Percentiles rank a stretch among this genome's conserved stretches.
Conservation (phyloP, 2,113 vertebrate species). For the Cynocephalus volans region DNA sequence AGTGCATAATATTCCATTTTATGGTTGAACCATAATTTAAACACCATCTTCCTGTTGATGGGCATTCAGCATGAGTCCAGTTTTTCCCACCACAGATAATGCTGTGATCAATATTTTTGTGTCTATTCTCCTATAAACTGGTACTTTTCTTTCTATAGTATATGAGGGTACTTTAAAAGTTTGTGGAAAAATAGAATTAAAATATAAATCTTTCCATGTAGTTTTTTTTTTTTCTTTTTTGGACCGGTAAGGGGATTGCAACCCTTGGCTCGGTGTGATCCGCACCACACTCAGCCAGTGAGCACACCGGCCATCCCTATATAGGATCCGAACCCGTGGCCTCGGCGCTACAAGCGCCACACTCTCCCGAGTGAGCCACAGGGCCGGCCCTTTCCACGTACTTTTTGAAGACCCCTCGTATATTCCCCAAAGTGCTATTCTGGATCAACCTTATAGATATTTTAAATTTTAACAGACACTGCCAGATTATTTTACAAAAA, state of each 20-base stretch:
- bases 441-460: background rate
- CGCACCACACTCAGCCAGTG: too few species aligned
- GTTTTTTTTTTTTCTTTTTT: too few species aligned
- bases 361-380: too few species aligned
- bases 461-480: background rate
- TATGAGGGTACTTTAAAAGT: background rate
- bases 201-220: too few species aligned
- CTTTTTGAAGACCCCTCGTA: too few species aligned
- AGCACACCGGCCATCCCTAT: too few species aligned
- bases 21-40: background rate
- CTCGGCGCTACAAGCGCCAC: too few species aligned
- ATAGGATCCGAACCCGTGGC: too few species aligned
- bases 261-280: too few species aligned
- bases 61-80: background rate
- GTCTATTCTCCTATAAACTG: background rate
- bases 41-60: background rate
- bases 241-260: too few species aligned
- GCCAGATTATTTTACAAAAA: constrained; percentile 27
- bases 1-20: background rate
- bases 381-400: too few species aligned
- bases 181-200: too few species aligned
- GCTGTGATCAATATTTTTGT: background rate
- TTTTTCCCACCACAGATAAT: constrained; percentile 59
- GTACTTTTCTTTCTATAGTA: background rate
- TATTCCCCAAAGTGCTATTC: background rate